Base-by-base conservation (phyloP, 2,113 vertebrate species). In the Corythornis madagascariensis region DNA sequence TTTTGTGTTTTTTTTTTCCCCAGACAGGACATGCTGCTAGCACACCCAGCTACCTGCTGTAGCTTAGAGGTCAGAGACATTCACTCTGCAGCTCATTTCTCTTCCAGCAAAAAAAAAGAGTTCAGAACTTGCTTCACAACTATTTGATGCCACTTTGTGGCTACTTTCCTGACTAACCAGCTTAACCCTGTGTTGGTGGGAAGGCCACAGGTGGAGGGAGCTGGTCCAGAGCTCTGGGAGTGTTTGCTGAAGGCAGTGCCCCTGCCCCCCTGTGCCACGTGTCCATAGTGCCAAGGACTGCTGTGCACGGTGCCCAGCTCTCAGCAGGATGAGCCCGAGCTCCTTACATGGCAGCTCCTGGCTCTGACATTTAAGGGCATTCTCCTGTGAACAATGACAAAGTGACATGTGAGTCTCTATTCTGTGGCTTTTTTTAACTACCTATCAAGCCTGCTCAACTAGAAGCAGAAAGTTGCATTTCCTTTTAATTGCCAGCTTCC, bases 251-350 rank as follows among this genome's bases (percentile, higher is more conserved):
- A 50, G 40, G 40, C 45, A 31, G 33, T 21, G 38, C 8, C 48
- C 53, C 55, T 67, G 12, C 26, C 29, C 45, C 42, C 43, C 8
- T 1, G 13, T 43, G 2, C 47, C 9, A 42, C 2, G 1, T 50
- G 7, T 17, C 60, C 7, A 0, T 6, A 13, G 4, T 2, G 47
- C 45, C 3, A 0, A 5, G 43, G 15, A 3, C 28, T 10, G 11
- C 50, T 5, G 25, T 7, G 63, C 53, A 21, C 75, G 16, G 50
- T 2, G 43, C 82, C 3, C 74, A 11, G 3, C 3, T 6, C 93
- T 72, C 59, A 45, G 78, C 74, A 20, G 83, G 83, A 31, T 7
- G 10, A 26, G 8, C 4, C 71, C 55, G 55, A 87, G 69, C 65
- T 74, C 53, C 73, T 56, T 31, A 21, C 52, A 1, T 29, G 52